phyloP scores from a whole-genome alignment of 2,888 invertebrate genomes.

The Megaustenia siamemsis region DNA sequence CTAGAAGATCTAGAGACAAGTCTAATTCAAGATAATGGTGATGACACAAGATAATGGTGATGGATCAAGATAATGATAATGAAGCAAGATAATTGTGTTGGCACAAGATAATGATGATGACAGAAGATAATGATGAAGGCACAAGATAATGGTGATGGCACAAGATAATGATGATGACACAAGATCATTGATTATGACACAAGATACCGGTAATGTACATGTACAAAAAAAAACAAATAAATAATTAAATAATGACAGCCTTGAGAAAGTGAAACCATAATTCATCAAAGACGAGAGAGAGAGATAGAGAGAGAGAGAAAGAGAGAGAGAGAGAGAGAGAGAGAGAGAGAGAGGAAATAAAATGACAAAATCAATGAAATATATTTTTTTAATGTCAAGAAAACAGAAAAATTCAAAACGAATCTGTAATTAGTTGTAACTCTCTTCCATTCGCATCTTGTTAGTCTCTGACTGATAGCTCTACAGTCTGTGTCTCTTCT shows the following conservation, averaged over 20 bases:
- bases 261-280: background rate
- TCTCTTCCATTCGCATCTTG: no score
- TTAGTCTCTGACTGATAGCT: no score
- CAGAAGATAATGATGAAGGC: background rate
- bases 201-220: background rate
- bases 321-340: constrained; percentile 10
- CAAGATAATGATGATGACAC: background rate
- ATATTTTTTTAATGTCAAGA: background rate
- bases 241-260: background rate
- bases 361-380: background rate
- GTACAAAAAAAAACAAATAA: background rate
- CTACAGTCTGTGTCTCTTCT: no score
- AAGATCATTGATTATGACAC: background rate
- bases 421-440: no score
- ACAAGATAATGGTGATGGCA: background rate
- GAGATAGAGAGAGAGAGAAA: background rate
- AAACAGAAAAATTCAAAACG: no score
- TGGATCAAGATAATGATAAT: no score
- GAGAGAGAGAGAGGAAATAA: constrained; percentile 16
- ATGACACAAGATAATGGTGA: no score
- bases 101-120: background rate
- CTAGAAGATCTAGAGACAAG: no score
- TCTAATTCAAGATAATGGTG: no score
- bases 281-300: no score
- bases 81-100: no score